Evolutionary conservation across 1,140 invertebrate genomes (phyloP), one percentile per base, ranked within the genome.

Genomic region (Heliothis virescens): DNA sequence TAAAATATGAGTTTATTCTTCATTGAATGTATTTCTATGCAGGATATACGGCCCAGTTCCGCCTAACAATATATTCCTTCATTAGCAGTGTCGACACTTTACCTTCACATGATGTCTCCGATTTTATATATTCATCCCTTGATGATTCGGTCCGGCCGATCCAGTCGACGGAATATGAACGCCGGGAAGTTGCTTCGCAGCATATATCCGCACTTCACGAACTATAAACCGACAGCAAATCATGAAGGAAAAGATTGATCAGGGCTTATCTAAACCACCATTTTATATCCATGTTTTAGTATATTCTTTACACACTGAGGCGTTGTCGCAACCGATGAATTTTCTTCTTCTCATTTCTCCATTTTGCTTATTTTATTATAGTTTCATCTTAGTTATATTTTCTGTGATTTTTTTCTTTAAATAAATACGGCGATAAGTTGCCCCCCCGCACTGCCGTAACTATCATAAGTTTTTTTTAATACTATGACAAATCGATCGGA

Each of bases 171-270:
- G 95, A 99, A 99, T 90, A 99, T 99, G 91, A 99, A 97, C 62
- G 98, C 98, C 79, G 99, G 99, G 95, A 99, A 99, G 95, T 99
- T 99, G 75, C 98, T 98, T 62, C 99, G n/a, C 99, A 83, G 99
- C 99, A n/a, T n/a, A 96, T 99, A 99, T 85, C 99, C 99, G 95
- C 99, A 99, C 96, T 99, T 99, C 10, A 99, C 99, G 96, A 99
- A 99, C 99, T 99, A 97, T n/a, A 96, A 89, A 89, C 84, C 75
- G 75, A 78, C 82, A 88, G 83, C 59, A 79, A 84, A 82, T 81
- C 83, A 86, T 69, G 65, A 82, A 50, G 81, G 84, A 77, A 83
- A 87, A 79, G 86, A 91, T 91, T 88, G 92, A 82, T 91, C 89
- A 91, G 81, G 18, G 55, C 86, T 92, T 91, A 92, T 92, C 91